Base-by-base conservation (phyloP, 2,888 invertebrate genomes). In the Pristionchus entomophagus region DNA sequence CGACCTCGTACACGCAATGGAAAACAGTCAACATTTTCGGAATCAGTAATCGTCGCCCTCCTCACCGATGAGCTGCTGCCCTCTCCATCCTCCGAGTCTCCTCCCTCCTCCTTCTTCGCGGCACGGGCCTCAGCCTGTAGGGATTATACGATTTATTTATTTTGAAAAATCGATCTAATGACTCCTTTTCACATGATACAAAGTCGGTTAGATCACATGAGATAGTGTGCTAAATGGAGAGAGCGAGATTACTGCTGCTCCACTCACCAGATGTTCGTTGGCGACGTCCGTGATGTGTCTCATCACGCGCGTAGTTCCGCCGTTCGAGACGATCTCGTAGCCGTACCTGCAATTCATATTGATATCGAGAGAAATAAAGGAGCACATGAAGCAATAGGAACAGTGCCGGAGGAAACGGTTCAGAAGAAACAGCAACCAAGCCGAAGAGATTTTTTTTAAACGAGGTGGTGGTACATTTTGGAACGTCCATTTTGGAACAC, bases 281-380 rank as follows among this genome's bases (percentile, higher is more conserved):
- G 83, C 81, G 26, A 78, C 49, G 26, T 81, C 78, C 6, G 35
- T 77, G 45, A 53, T 73, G 59, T 83, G 83, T 41, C 84, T 45
- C 69, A 32, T 84, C 8, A 59, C 69, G 0, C 35, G 82, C 49
- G 41, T 38, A 6, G 73, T 53, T 19, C 29, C 49, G 5, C 86
- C 59, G n/a, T 82, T 82, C 38, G 38, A n/a, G n/a, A 86, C 73
- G 32, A 86, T 51, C 45, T 53, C 56, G 38, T 86, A 85, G 22
- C 85, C 85, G 41, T 85, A 85, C 49, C 85, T 85, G 80, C 45
- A 41, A 35, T 3, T 19, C 14, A 10, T 45, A 45, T 45, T 45
- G 45, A 45, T n/a, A 45, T 22, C 17, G n/a, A 35, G 19, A 35
- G 14, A n/a, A 2, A n/a, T 29, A 22, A 19, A 62, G 12, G 12